phyloP scores from a whole-genome alignment of 2,888 invertebrate species.

The Lymantria dispar region DNA sequence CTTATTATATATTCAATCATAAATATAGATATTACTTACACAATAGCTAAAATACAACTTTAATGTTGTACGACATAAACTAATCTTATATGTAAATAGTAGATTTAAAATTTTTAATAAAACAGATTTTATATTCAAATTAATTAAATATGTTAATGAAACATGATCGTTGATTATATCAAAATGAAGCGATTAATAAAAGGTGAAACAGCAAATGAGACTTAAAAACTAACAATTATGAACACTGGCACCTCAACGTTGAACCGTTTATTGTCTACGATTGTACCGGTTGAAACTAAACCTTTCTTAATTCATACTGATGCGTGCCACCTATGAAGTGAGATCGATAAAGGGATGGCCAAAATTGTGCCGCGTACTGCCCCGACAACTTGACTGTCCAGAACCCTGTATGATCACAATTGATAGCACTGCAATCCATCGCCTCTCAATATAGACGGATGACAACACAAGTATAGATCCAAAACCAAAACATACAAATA shows the following conservation, averaged over 20 bases:
- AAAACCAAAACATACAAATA: constrained; percentile 3
- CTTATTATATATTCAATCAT: constrained; percentile 66
- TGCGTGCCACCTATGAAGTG: constrained; percentile 11
- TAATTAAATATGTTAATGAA: constrained; percentile 46
- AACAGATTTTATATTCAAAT: constrained; percentile 49
- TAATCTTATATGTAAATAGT: constrained; percentile 72
- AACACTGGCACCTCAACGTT: constrained; percentile 63
- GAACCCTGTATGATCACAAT: constrained; percentile 5
- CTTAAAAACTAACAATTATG: constrained; percentile 42
- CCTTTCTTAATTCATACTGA: constrained; percentile 8
- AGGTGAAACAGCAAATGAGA: constrained; percentile 41
- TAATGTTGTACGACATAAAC: constrained; percentile 65
- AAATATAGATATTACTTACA: constrained; percentile 76
- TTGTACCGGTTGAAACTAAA: constrained; percentile 9
- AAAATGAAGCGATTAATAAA: constrained; percentile 44
- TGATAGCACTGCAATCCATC: constrained; percentile 11
- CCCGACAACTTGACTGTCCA: not conserved
- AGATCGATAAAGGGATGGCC: too few relatives aligned
- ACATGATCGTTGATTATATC: constrained; percentile 43
- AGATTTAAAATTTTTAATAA: constrained; percentile 62
- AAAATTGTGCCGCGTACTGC: too few relatives aligned
- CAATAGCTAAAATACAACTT: constrained; percentile 64
- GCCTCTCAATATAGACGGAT: constrained; percentile 6
- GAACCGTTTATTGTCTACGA: constrained; percentile 51
- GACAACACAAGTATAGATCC: constrained; percentile 21